Evolutionary conservation across 2,113 vertebrate genomes (phyloP), one percentile per base, ranked within the genome.

Genomic region (Muntiacus reevesi): DNA sequence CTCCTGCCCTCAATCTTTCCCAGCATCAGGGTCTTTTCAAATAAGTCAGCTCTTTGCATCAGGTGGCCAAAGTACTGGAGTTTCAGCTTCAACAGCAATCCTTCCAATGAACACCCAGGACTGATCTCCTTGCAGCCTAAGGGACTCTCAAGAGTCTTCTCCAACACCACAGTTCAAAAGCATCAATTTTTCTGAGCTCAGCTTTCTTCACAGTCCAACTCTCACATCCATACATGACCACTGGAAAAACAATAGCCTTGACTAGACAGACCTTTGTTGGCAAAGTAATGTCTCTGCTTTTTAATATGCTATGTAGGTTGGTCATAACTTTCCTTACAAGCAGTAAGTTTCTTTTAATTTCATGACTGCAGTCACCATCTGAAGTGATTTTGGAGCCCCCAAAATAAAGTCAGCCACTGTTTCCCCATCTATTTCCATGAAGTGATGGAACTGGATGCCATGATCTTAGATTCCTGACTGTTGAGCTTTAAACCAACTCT

Each of bases 111-210:
- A 67, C 17, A 36, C 33, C 16, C 8, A 67, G 8, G 16, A 21
- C 64, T 36, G 33, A 67, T n/a, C 16, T n/a, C 62, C 62, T 64
- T 64, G 62, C 3, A n/a, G 33, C 19, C 33, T 2, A 67, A 67
- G 16, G 62, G 16, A n/a, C 33, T 67, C 33, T n/a, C 62, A 64
- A n/a, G 62, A 64, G 62, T 64, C 62, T 64, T 64, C 33, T 64
- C 62, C 30, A 64, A n/a, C 15, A 17, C 30, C 15, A 17, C 15
- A 64, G 3, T 64, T n/a, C 30, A 64, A 64, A 64, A n/a, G 30
- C 14, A 62, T 33, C 14, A 33, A 14, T 62, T 7, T 14, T 62
- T 62, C 0, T 0, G 60, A 0, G 0, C 28, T 33, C 30, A n/a
- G 62, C 3, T 64, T 64, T 64, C 62, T 64, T 64, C 2, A n/a